Percentiles rank a stretch among this genome's conserved stretches.
Evolutionary conservation across 2,113 vertebrate species (phyloP).

Genomic region (Clupea harengus): DNA sequence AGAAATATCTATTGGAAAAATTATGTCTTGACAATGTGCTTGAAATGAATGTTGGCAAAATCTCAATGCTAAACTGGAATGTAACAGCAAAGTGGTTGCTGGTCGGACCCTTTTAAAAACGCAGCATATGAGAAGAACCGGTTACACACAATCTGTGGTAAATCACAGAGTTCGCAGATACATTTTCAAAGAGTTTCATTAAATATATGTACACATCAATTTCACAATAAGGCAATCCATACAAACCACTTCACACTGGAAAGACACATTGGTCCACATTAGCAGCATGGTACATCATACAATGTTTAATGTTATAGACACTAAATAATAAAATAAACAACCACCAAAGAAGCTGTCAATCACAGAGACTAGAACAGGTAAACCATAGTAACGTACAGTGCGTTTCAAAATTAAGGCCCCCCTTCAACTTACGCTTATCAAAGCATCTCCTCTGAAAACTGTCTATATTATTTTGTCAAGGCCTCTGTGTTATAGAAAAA

Average conservation of each 20-base stretch:
- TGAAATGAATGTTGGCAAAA: neutral
- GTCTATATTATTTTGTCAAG: neutral
- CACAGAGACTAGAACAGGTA: neutral
- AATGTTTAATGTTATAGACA: slow-evolving; percentile 1
- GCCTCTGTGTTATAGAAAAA: neutral
- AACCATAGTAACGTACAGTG: neutral
- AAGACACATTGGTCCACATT: slow-evolving; percentile 3
- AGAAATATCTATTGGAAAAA: neutral
- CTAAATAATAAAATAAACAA: neutral
- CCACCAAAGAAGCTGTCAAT: slow-evolving; percentile 10
- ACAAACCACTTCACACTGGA: slow-evolving; percentile 8
- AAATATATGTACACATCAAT: slow-evolving; percentile 8
- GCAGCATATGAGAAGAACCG: neutral
- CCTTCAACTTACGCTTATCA: neutral
- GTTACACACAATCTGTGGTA: neutral
- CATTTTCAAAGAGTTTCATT: neutral
- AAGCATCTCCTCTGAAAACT: neutral
- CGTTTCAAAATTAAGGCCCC: neutral
- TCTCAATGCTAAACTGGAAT: neutral
- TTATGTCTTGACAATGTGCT: slow-evolving; percentile 1
- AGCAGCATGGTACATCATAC: slow-evolving; percentile 7
- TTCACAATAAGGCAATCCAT: slow-evolving; percentile 16
- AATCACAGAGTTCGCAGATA: neutral
- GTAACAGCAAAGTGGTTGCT: neutral
- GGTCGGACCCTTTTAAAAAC: neutral